Evolutionary conservation across 2,797 vertebrate species (phyloP).

Genomic region (Sylvia borin): DNA sequence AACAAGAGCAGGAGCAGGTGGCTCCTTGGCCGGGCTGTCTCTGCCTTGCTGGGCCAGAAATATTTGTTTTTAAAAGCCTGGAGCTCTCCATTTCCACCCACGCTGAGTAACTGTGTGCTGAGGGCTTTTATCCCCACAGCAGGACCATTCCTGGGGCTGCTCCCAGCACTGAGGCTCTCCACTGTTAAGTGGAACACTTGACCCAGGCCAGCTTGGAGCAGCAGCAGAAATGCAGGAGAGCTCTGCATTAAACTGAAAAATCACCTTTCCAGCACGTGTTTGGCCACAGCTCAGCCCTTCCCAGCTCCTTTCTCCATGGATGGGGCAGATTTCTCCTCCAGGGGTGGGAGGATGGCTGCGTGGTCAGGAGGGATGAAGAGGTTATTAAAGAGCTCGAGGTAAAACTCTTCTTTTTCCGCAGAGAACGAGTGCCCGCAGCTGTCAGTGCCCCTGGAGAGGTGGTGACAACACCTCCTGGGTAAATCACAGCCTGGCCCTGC

Average conservation of each 20-base stretch:
- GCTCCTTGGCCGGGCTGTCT: not conserved
- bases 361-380: not conserved
- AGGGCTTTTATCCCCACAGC: not conserved
- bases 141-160: not conserved
- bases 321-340: not conserved
- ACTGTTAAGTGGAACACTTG: not conserved
- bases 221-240: not conserved
- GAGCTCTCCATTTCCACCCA: not conserved
- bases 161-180: not conserved
- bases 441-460: not conserved
- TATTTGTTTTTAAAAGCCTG: not conserved
- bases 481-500: not conserved
- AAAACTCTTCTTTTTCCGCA: not conserved
- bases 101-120: not conserved
- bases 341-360: fast-evolving
- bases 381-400: not conserved
- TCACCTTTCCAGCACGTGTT: not conserved
- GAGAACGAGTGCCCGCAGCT: not conserved
- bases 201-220: not conserved
- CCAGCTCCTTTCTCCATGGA: fast-evolving
- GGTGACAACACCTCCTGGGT: not conserved
- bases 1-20: not conserved
- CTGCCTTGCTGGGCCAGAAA: not conserved
- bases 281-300: not conserved
- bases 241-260: not conserved